phyloP scores from a whole-genome alignment of 2,797 vertebrate genomes.

The Discoglossus pictus region DNA sequence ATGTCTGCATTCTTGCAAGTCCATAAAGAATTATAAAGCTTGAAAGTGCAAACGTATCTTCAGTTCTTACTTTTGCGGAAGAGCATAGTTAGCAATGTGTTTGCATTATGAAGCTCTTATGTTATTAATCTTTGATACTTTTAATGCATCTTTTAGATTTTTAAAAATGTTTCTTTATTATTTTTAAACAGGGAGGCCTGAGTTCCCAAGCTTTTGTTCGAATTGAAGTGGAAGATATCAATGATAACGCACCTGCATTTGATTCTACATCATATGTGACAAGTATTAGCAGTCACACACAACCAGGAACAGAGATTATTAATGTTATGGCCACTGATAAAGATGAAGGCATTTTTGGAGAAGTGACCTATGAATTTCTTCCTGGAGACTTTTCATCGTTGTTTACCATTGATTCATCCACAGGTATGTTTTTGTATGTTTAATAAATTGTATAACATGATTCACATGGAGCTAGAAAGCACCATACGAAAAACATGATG shows the following conservation, averaged over 20 bases:
- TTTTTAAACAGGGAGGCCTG: constrained; percentile 81
- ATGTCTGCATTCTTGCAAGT: not conserved
- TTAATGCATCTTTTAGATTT: no score
- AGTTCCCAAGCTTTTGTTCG: constrained; percentile 87
- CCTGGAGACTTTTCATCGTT: constrained; percentile 76
- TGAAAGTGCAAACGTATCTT: no score
- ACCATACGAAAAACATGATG: no score
- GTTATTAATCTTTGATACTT: not conserved
- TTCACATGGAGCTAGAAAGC: no score
- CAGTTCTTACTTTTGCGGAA: no score
- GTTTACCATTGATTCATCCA: constrained; percentile 79
- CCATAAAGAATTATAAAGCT: no score
- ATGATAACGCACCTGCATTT: constrained; percentile 87
- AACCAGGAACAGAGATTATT: constrained; percentile 82
- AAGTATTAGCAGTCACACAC: constrained; percentile 81
- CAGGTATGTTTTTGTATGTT: constrained; percentile 71
- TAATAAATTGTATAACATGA: not conserved
- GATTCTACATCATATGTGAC: constrained; percentile 75
- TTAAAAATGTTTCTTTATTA: no score
- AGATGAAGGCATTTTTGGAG: constrained; percentile 79
- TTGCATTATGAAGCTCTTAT: no score
- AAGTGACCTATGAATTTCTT: constrained; percentile 78
- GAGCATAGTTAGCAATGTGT: no score
- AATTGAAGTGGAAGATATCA: constrained; percentile 87
- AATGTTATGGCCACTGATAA: constrained; percentile 80